phyloP scores from a whole-genome alignment of 2,113 vertebrate species.

The Rana temporaria region DNA sequence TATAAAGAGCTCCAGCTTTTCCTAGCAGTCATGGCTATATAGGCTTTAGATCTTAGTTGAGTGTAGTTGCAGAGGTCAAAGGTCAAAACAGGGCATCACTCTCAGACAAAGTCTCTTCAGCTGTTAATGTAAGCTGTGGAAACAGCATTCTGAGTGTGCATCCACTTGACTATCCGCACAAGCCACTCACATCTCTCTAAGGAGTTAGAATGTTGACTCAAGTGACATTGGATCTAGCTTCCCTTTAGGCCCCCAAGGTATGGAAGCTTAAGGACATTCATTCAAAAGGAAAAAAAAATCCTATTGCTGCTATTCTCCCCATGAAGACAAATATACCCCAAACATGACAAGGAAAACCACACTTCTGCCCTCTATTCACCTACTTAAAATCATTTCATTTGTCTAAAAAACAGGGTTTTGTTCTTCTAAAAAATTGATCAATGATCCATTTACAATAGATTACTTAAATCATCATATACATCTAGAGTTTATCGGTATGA shows the following conservation, averaged over 20 bases:
- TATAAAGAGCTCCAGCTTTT: slow-evolving; percentile 77
- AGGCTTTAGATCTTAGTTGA: slow-evolving; percentile 70
- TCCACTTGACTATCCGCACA: slow-evolving; percentile 79
- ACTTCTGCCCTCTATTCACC: slow-evolving; percentile 67
- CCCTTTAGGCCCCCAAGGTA: slow-evolving; percentile 74
- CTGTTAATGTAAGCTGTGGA: slow-evolving; percentile 76
- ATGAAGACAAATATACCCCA: slow-evolving; percentile 72
- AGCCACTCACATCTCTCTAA: slow-evolving; percentile 74
- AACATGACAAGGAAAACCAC: slow-evolving; percentile 68
- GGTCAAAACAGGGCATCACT: slow-evolving; percentile 76
- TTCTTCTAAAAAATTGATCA: slow-evolving; percentile 62
- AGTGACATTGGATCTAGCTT: slow-evolving; percentile 77
- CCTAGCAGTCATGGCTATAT: slow-evolving; percentile 67
- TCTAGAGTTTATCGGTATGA: too few species aligned
- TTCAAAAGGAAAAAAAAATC: slow-evolving; percentile 72
- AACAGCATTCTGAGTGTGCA: slow-evolving; percentile 76
- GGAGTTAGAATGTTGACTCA: slow-evolving; percentile 79
- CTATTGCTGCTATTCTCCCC: slow-evolving; percentile 69
- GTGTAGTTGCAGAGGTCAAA: slow-evolving; percentile 74
- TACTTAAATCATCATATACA: slow-evolving; percentile 49
- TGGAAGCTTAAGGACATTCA: slow-evolving; percentile 70
- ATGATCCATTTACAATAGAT: slow-evolving; percentile 25
- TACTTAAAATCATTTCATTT: slow-evolving; percentile 67
- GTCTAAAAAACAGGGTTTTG: slow-evolving; percentile 67
- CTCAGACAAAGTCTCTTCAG: slow-evolving; percentile 76